These are phyloP conservation scores for Mystacornis crossleyi DNA, from an alignment of 2,113 vertebrate genomes.

Conservation along the genomic window DNA sequence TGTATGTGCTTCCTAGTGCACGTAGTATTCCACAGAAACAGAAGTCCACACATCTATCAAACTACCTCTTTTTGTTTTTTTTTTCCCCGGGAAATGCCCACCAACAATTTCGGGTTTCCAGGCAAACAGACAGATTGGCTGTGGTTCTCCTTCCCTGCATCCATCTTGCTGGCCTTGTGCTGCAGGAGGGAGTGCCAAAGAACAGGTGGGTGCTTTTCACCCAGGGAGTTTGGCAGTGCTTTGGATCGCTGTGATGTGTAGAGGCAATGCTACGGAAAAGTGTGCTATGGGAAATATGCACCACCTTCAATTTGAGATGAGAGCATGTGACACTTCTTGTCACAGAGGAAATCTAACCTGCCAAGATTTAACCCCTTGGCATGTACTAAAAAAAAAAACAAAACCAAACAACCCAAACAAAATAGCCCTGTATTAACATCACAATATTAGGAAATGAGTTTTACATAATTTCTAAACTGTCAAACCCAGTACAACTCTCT, in stretches of 20 bases:
- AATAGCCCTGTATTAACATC: too few relatives aligned
- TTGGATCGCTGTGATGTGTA: neutral
- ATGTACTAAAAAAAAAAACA: too few relatives aligned
- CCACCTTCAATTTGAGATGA: neutral
- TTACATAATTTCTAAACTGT: neutral
- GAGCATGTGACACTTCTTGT: rapidly evolving
- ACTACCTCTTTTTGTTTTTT: neutral
- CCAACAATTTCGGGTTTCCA: neutral
- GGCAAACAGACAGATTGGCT: neutral
- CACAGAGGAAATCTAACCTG: neutral
- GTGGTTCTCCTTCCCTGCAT: neutral
- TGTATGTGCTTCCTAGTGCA: neutral
- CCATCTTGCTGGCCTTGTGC: neutral
- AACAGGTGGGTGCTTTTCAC: neutral
- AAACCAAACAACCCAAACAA: too few relatives aligned
- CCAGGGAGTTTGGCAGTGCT: neutral
- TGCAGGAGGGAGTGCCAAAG: neutral
- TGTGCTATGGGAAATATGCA: rapidly evolving
- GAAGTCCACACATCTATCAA: neutral
- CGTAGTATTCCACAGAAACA: neutral
- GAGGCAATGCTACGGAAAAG: neutral
- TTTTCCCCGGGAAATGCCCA: neutral
- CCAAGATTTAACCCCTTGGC: neutral
- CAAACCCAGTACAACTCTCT: neutral
- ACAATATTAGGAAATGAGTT: neutral